phyloP scores from a whole-genome alignment of 2,888 invertebrate species.

The Euzophera pinguis region DNA sequence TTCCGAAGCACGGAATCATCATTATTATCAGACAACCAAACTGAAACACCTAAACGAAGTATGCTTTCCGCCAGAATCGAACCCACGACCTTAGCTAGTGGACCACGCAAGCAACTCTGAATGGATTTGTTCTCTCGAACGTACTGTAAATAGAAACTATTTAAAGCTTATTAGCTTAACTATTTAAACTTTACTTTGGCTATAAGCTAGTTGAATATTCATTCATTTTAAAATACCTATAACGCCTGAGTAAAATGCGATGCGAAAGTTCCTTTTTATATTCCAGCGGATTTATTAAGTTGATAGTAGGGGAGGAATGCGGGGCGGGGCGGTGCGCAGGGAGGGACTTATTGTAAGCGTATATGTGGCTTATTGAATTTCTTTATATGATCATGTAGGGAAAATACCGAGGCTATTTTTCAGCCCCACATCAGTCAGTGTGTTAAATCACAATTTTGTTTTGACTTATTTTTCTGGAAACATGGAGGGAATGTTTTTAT shows the following conservation, averaged over 20 bases:
- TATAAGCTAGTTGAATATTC: neutral
- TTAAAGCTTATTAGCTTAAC: no score
- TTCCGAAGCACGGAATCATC: no score
- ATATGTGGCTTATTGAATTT: slow-evolving; percentile 8
- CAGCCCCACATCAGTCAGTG: neutral
- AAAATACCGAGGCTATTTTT: slow-evolving; percentile 3
- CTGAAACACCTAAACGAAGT: no score
- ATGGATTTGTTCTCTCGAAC: no score
- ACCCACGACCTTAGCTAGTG: no score
- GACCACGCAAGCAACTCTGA: no score
- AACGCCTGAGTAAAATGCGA: slow-evolving; percentile 1
- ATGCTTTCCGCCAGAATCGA: no score
- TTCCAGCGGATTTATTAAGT: slow-evolving; percentile 3
- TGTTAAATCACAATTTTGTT: neutral
- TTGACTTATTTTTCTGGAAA: no score
- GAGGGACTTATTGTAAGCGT: slow-evolving; percentile 4
- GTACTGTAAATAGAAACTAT: no score
- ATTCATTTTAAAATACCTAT: neutral
- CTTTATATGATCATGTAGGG: slow-evolving; percentile 8
- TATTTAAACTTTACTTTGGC: neutral
- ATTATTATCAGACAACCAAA: no score
- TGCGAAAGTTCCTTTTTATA: slow-evolving; percentile 1
- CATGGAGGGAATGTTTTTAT: no score
- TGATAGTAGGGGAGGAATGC: neutral
- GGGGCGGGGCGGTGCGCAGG: neutral